Conservation (phyloP, 1,140 invertebrate genomes). For the Drosophila watanabei region DNA sequence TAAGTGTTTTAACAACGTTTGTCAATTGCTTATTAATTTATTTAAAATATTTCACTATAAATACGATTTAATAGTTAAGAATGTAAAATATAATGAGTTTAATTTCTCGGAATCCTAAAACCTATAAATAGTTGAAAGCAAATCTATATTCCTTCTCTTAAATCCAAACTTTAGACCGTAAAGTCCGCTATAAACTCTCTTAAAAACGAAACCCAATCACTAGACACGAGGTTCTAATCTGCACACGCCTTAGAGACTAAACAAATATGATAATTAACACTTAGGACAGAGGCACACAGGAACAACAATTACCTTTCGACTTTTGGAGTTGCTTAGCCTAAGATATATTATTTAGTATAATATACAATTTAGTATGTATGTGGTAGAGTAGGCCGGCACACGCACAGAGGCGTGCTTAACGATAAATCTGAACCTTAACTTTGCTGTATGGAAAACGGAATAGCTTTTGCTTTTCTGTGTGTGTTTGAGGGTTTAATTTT, state of each 20-base stretch:
- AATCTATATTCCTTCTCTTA: not conserved
- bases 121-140: not conserved
- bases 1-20: not conserved
- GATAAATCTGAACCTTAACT: constrained; percentile 44
- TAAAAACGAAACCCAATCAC: not conserved
- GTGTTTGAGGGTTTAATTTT: constrained; percentile 28
- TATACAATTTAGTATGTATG: constrained; percentile 43
- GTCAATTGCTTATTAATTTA: not conserved
- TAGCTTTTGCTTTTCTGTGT: constrained; percentile 36
- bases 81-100: not conserved
- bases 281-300: constrained; percentile 31
- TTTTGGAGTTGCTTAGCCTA: constrained; percentile 55
- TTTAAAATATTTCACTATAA: not conserved
- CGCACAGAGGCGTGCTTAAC: constrained; percentile 13
- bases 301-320: constrained; percentile 50
- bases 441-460: constrained; percentile 48
- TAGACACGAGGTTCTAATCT: constrained; percentile 29
- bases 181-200: not conserved
- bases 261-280: constrained; percentile 54
- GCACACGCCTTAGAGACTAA: constrained; percentile 22
- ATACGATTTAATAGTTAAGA: not conserved
- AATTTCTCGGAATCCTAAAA: not conserved
- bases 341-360: constrained; percentile 45
- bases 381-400: constrained; percentile 31
- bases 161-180: not conserved